These are phyloP conservation scores for Brachycybe producta DNA, from an alignment of 2,888 invertebrate genomes.

Conservation along the genomic window DNA sequence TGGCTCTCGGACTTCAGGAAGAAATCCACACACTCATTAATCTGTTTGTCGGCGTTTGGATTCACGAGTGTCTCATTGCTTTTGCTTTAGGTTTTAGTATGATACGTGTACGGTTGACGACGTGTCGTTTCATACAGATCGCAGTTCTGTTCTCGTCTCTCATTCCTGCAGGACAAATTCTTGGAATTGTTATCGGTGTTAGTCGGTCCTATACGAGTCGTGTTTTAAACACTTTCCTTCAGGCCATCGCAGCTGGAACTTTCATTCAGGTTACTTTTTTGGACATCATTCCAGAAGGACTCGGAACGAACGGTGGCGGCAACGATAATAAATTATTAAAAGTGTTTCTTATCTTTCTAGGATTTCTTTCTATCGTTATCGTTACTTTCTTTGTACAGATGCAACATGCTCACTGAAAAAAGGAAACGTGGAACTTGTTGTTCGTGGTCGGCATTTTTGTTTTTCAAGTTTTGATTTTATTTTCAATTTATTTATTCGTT, in stretches of 20 bases:
- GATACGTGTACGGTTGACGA: conserved; percentile 22
- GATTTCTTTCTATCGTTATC: conserved; percentile 22
- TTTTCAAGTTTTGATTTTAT: no score
- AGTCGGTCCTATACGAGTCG: conserved; percentile 22
- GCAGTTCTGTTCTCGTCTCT: conserved; percentile 25
- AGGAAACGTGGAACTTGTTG: no score
- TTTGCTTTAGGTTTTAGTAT: conserved; percentile 29
- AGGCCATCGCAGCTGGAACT: conserved; percentile 29
- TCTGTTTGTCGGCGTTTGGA: conserved; percentile 26
- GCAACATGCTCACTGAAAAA: not conserved
- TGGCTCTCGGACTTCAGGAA: conserved; percentile 30
- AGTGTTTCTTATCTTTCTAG: conserved; percentile 26
- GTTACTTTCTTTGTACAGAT: conserved; percentile 16
- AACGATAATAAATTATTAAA: conserved; percentile 22
- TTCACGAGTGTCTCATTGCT: conserved; percentile 28
- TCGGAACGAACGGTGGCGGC: conserved; percentile 16
- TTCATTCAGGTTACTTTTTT: conserved; percentile 31
- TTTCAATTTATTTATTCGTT: no score
- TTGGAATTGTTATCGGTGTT: conserved; percentile 23
- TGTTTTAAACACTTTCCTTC: conserved; percentile 26
- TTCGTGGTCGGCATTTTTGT: no score
- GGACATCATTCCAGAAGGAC: conserved; percentile 27
- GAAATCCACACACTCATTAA: conserved; percentile 23
- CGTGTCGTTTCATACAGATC: conserved; percentile 22
- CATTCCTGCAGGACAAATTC: conserved; percentile 28